phyloP scores from a whole-genome alignment of 1,140 invertebrate species.

The Drosophila neocordata region DNA sequence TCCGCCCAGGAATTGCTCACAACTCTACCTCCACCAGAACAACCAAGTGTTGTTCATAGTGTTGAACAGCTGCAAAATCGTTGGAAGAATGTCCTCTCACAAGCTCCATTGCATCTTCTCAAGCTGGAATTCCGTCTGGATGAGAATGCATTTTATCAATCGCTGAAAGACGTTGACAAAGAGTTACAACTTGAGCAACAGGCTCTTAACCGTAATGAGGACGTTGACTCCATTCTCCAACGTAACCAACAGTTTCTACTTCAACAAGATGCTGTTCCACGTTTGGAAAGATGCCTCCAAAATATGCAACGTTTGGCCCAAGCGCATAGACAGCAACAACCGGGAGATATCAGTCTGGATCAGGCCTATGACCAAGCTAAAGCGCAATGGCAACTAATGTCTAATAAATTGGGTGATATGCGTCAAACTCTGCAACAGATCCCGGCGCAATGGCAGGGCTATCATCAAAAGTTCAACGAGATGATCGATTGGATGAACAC shows the following conservation, averaged over 20 bases:
- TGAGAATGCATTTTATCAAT: slow-evolving; percentile 92
- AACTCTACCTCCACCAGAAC: slow-evolving; percentile 87
- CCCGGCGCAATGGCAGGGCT: slow-evolving; percentile 94
- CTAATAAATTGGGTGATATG: slow-evolving; percentile 88
- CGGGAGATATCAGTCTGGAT: slow-evolving; percentile 86
- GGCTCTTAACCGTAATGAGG: slow-evolving; percentile 92
- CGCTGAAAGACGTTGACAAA: slow-evolving; percentile 94
- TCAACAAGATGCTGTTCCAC: slow-evolving; percentile 87
- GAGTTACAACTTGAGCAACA: slow-evolving; percentile 94
- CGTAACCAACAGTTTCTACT: slow-evolving; percentile 91
- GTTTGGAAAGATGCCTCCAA: slow-evolving; percentile 89
- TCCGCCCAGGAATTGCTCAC: slow-evolving; percentile 91
- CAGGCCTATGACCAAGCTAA: slow-evolving; percentile 88
- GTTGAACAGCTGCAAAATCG: slow-evolving; percentile 89
- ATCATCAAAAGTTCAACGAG: slow-evolving; percentile 91
- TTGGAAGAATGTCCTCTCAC: slow-evolving; percentile 90
- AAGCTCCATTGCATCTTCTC: slow-evolving; percentile 93
- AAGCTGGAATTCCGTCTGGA: slow-evolving; percentile 94
- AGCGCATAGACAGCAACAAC: slow-evolving; percentile 86
- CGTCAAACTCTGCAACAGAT: slow-evolving; percentile 92
- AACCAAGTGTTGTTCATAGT: slow-evolving; percentile 87
- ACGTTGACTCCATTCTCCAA: slow-evolving; percentile 89
- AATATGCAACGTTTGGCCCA: slow-evolving; percentile 89
- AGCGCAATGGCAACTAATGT: slow-evolving; percentile 89
- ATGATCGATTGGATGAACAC: slow-evolving; percentile 96